Conservation (phyloP, 2,113 vertebrate species). For the Eublepharis macularius region DNA sequence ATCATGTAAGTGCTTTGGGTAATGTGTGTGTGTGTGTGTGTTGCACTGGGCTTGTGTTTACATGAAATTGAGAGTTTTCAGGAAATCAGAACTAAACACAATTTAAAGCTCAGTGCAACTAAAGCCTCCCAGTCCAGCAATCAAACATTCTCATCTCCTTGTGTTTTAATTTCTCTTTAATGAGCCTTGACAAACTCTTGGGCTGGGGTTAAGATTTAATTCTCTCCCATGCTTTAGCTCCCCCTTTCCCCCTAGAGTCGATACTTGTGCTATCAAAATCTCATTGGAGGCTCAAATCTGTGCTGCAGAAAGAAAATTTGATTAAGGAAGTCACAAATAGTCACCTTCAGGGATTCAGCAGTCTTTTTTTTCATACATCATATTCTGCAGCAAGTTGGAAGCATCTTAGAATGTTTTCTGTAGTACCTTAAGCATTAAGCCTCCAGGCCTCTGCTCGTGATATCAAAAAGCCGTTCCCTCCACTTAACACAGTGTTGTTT, state of each 20-base stretch:
- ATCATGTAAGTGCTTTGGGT: not conserved
- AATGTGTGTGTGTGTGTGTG: not conserved
- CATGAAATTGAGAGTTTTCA: conserved; percentile 37
- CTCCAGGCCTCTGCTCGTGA: too few relatives aligned
- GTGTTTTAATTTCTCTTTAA: conserved; percentile 20
- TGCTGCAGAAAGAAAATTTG: conserved; percentile 12
- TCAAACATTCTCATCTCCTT: not conserved
- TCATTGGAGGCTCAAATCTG: not conserved
- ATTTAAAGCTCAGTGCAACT: not conserved
- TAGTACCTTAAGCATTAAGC: not conserved
- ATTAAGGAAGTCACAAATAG: conserved; percentile 20
- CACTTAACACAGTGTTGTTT: too few relatives aligned
- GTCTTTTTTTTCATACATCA: not conserved
- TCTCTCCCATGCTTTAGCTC: conserved; percentile 39
- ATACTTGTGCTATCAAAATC: conserved; percentile 43
- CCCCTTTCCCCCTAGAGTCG: conserved; percentile 36
- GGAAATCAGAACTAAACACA: conserved; percentile 15
- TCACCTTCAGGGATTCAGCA: not conserved
- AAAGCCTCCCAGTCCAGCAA: conserved; percentile 7
- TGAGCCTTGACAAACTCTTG: conserved; percentile 1
- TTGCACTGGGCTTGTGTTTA: conserved; percentile 30
- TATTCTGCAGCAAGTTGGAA: not conserved
- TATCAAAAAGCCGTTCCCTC: too few relatives aligned
- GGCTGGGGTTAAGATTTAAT: conserved; percentile 18
- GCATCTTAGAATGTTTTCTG: not conserved